Base-by-base conservation (phyloP, 2,113 vertebrate species). In the Butorides virescens region DNA sequence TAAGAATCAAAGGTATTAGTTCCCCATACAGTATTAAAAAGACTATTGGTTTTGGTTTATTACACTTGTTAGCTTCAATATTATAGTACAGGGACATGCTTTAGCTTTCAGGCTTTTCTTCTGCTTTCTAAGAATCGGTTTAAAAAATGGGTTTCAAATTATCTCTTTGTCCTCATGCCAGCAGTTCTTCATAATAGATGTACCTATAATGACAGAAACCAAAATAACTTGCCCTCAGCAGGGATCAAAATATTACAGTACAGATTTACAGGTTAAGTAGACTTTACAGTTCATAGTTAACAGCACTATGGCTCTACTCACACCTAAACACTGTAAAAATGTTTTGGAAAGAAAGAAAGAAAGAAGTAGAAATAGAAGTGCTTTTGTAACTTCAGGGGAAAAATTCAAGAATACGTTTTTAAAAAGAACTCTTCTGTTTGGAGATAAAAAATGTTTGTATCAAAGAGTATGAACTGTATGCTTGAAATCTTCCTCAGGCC, bases 1-100 rank as follows among this genome's bases (percentile, higher is more conserved):
- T 93, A 93, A 94, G 87, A 95, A 85, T 96, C 77, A 85, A 85
- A 78, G 8, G 42, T 75, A 75, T 89, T 89, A 75, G 11, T 56
- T 92, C 52, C 17, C 65, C 49, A 68, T 23, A 39, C 21, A 52
- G 14, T 53, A 65, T 74, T 85, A 85, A 89, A 79, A 62, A 52
- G 16, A 44, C 18, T 62, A 62, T 70, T 67, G 6, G 22, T 55
- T 91, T 88, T 62, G 21, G 2, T 86, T 86, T 67, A 85, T 95
- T 86, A 63, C 9, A 56, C 15, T 55, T 81, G 29, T 49, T 84
- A 72, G 7, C 9, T 37, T 91, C 23, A 96, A 55, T 71, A 58
- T 80, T 71, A n/a, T 34, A 49, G 74, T 74, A 37, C 42, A 74
- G 59, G 61, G n/a, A 61, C 11, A 47, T n/a, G 42, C 3, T 68